Evolutionary conservation across 2,888 invertebrate species (phyloP), one percentile per base, ranked within the genome.

Genomic region (Eilema caniola): DNA sequence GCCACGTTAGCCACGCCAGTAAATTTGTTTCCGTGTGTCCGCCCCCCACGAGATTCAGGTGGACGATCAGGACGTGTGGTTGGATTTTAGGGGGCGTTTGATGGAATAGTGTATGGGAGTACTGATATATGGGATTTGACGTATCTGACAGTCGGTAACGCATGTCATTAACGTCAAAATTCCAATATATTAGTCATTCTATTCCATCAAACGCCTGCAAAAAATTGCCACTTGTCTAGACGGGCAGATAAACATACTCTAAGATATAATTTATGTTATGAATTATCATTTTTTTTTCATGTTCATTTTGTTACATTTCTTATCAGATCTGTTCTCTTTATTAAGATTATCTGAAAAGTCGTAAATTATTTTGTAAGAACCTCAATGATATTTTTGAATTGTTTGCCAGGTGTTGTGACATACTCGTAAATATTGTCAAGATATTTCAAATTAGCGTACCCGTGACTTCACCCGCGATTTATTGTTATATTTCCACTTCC

Each of bases 231-330:
- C n/a, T n/a, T n/a, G n/a, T n/a, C n/a, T 70, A 60, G 14, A 31
- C n/a, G 31, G 69, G 62, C 67, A 41, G 28, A 37, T 53, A 74
- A 71, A 31, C 62, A 31, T 59, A 60, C 47, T 63, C 67, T 10
- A 71, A 67, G 60, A 67, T n/a, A 66, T 71, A 66, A 67, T 70
- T 70, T 70, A 70, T 59, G 37, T 66, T 57, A 61, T 66, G 67
- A 28, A 62, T n/a, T 64, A 62, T 64, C 65, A 60, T 69, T 37
- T 60, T 57, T 60, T 57, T 41, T 71, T 73, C 71, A 59, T 59
- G 33, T 60, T 28, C 7, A 31, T 70, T 69, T 41, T 23, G 63
- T 33, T 57, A 47, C 28, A 62, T 70, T 66, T 47, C 23, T n/a
- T 31, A 62, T 56, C 20, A 53, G 53, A 53, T 53, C 53, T 62